Base-by-base conservation (phyloP, 1,140 invertebrate genomes). In the Drosophila insularis region DNA sequence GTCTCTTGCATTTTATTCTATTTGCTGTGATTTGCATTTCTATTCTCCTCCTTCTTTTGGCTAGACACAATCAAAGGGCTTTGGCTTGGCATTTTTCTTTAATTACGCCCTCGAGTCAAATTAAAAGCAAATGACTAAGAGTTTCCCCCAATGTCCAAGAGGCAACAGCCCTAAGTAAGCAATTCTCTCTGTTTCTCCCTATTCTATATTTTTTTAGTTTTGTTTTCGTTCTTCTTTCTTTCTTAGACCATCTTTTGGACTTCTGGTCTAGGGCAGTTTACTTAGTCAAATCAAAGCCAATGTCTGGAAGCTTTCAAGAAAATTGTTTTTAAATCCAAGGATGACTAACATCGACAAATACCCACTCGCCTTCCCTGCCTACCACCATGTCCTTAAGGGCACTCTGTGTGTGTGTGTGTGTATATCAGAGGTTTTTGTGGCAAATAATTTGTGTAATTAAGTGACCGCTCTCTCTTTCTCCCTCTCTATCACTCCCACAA, bases 31-130 rank as follows among this genome's bases (percentile, higher is more conserved):
- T 86, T 86, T 86, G 71, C 81, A 85, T 85, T 77, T 80, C 56
- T 59, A 63, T 53, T 67, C 62, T 40, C 27, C 50, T 17, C 27
- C 27, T 27, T n/a, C 27, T 27, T n/a, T 40, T 53, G 66, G 27
- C 32, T 62, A 68, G 61, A 35, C 68, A 75, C 81, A 87, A 81
- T 87, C 82, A 87, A 87, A 87, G 76, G 72, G 71, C 84, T 89
- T 87, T 81, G 74, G 76, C 75, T 75, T 75, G 65, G 72, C 72
- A 87, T 87, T 87, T 89, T 87, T 87, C 84, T 87, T 87, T 87
- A 87, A 87, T 87, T 87, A 87, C 84, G 79, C 82, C 82, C 82
- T 77, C 62, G 69, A 87, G 82, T 77, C 84, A 82, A 87, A 87
- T 87, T 89, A 87, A 87, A 87, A 87, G 79, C 82, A 82, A 82